These are phyloP conservation scores for Porphyrio hochstetteri DNA, from an alignment of 2,113 vertebrate genomes.

Conservation along the genomic window DNA sequence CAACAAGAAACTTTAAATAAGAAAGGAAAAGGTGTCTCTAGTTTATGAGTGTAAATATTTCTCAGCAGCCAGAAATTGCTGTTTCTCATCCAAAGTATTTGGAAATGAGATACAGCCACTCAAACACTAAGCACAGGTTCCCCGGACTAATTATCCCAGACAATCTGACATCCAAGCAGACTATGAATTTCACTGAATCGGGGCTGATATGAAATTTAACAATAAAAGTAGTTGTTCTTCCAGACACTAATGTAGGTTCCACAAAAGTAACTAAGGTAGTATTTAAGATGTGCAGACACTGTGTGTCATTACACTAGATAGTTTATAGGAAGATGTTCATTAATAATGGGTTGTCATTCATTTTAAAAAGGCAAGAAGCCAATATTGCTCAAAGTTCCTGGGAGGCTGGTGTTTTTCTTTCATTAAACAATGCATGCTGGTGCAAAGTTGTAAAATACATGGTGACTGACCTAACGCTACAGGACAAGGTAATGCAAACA, in stretches of 20 bases:
- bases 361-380: conserved; percentile 14
- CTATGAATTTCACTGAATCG: not conserved
- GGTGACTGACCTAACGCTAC: conserved; percentile 6
- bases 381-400: not conserved
- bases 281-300: not conserved
- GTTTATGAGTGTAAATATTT: not conserved
- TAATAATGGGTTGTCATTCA: not conserved
- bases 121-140: not conserved
- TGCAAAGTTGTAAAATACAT: conserved; percentile 45
- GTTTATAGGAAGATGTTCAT: not conserved
- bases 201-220: not conserved
- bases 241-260: not conserved
- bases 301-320: not conserved
- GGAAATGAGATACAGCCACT: not conserved
- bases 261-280: not conserved
- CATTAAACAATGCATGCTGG: conserved; percentile 17
- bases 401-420: conserved; percentile 13
- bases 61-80: not conserved
- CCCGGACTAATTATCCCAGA: not conserved
- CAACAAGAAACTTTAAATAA: not conserved
- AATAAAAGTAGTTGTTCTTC: not conserved
- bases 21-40: not conserved
- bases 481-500: conserved; percentile 53
- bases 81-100: not conserved
- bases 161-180: not conserved